Conservation (phyloP, 2,797 vertebrate genomes). For the Girardinus metallicus region DNA sequence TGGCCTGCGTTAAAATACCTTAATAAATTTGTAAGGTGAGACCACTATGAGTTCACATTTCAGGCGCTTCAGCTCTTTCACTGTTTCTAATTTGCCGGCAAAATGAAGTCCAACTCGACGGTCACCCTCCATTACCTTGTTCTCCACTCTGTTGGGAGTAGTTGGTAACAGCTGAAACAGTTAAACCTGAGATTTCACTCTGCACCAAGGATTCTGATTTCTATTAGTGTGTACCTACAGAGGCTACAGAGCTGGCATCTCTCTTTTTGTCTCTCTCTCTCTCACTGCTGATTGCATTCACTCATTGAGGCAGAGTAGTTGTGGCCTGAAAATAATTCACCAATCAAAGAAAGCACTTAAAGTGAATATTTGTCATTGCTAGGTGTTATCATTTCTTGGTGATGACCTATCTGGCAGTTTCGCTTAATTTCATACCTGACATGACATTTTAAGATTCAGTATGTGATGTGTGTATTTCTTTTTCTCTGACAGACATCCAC, state of each 20-base stretch:
- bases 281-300: conserved; percentile 44
- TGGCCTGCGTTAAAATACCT: too few species aligned
- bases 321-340: conserved; percentile 36
- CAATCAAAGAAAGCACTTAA: conserved; percentile 39
- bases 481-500: conserved; percentile 15
- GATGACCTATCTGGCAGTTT: conserved; percentile 54
- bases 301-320: conserved; percentile 42
- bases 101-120: conserved; percentile 47
- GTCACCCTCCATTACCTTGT: conserved; percentile 62
- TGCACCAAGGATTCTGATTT: conserved; percentile 45
- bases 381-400: conserved; percentile 35
- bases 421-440: conserved; percentile 45
- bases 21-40: conserved; percentile 26
- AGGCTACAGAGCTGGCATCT: conserved; percentile 5
- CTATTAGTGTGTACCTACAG: conserved; percentile 42
- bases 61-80: conserved; percentile 37
- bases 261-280: background rate
- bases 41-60: conserved; percentile 30
- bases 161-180: conserved; percentile 33
- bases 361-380: conserved; percentile 34
- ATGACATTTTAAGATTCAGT: conserved; percentile 31
- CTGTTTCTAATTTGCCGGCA: conserved; percentile 41
- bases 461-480: conserved; percentile 8
- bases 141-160: conserved; percentile 43
- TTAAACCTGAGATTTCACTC: conserved; percentile 37